Evolutionary conservation across 2,113 vertebrate species (phyloP), one percentile per base, ranked within the genome.

Genomic region (Aspidoscelis tigris): DNA sequence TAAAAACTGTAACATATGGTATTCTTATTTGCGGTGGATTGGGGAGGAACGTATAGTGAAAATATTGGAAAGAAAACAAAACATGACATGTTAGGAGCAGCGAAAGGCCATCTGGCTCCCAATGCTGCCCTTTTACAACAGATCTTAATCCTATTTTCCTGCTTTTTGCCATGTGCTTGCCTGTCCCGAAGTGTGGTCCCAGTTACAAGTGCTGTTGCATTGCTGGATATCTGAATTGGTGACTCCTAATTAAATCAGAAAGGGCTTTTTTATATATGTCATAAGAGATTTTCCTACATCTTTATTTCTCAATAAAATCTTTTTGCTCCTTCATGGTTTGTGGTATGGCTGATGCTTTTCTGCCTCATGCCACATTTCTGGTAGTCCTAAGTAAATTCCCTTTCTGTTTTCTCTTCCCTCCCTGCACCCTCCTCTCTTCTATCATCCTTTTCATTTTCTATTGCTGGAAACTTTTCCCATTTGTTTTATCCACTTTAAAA

Each of bases 81-180:
- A 68, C 43, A 76, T 64, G 78, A 64, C 78, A 88, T 78, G 87
- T 92, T 88, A 89, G 75, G 82, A 88, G 81, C 76, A 84, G 64
- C 41, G 87, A 55, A 0, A 84, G 87, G 89, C 92, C 89, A 91
- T 94, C 92, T 94, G 92, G 91, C 81, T 84, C 87, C 91, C 89
- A 89, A 87, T 39, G 80, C 88, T 0, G 53, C 89, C 89, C 65
- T 0, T 12, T 95, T 93, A 93, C 92, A 94, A 88, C 86, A 87
- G 73, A 89, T 87, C 91, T 91, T 94, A 93, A 94, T 94, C 92
- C 93, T 79, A 24, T 44, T 87, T 92, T 91, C 89, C 91, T 94
- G 91, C 82, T 88, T 84, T 90, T 86, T 69, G 33, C 92, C 90
- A 90, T 88, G 89, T 90, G 91, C 85, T 92, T 90, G 87, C 76